Conservation (phyloP, 2,113 vertebrate genomes). For the Cololabis saira region DNA sequence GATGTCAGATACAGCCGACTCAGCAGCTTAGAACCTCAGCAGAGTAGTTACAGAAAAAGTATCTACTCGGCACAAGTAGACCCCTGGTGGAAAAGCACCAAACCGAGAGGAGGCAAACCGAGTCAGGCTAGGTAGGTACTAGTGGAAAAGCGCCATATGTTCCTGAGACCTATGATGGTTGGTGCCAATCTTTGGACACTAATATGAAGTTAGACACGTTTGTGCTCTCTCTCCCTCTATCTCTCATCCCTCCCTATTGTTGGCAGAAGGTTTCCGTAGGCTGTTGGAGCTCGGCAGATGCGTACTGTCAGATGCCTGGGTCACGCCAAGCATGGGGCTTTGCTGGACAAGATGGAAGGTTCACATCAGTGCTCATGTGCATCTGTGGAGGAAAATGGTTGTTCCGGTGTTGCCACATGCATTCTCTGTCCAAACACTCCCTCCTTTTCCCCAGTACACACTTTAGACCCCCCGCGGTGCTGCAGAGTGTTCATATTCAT, state of each 20-base stretch:
- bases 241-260: background rate
- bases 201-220: background rate
- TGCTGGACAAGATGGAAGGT: conserved; percentile 59
- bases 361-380: conserved; percentile 57
- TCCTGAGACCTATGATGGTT: no score
- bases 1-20: no score
- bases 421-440: conserved; percentile 55
- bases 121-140: no score
- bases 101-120: no score
- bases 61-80: no score
- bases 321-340: conserved; percentile 57
- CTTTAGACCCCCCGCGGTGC: conserved; percentile 51
- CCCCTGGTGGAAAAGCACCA: no score
- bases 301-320: conserved; percentile 41
- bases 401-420: conserved; percentile 55
- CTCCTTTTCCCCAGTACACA: conserved; percentile 52
- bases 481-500: conserved; percentile 62
- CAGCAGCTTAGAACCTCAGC: no score
- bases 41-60: no score
- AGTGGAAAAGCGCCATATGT: no score
- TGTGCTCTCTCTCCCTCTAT: conserved; percentile 2
- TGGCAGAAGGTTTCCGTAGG: conserved; percentile 59
- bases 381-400: conserved; percentile 3
- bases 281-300: conserved; percentile 31
- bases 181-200: no score